Base-by-base conservation (phyloP, 2,797 vertebrate species). In the Anguilla anguilla region DNA sequence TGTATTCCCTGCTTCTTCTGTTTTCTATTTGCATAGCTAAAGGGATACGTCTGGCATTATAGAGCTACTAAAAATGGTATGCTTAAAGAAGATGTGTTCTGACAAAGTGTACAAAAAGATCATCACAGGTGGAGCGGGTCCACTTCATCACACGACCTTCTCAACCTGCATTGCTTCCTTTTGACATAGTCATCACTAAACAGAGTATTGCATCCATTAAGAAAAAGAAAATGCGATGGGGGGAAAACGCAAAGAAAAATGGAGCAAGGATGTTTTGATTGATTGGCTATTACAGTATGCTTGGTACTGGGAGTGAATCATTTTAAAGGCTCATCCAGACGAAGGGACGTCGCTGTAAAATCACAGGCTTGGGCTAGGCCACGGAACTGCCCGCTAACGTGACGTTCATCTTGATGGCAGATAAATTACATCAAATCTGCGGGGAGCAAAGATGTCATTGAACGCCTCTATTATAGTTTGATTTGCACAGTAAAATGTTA, bases 81-180 rank as follows among this genome's bases (percentile, higher is more conserved):
- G n/a, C n/a, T 67, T 57, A 19, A 15, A 67, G 25, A 67, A 67
- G 25, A 5, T 25, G 64, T 5, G n/a, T 4, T 67, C 69, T 25
- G n/a, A 67, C n/a, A 67, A 67, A n/a, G 61, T 7, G 46, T 28
- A 64, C 64, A 46, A 84, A 67, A 83, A 61, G 31, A 81, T 84
- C 53, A 77, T 39, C 43, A 25, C 6, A 31, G 28, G 31, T 86
- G 84, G 57, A 49, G 83, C 2, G 25, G 59, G 69, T 35, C 7
- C 69, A 74, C n/a, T n/a, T n/a, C 2, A 74, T 74, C n/a, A 74
- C 69, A 74, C 35, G 6, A 74, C 69, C 11, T 35, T 74, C 28
- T 11, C 69, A 74, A 13, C 31, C n/a, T 31, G 11, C 69, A 74
- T 3, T 28, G 28, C 2, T 74, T 25, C 28, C 10, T 35, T 74